phyloP scores from a whole-genome alignment of 2,888 invertebrate genomes.

The Leuctra nigra region DNA sequence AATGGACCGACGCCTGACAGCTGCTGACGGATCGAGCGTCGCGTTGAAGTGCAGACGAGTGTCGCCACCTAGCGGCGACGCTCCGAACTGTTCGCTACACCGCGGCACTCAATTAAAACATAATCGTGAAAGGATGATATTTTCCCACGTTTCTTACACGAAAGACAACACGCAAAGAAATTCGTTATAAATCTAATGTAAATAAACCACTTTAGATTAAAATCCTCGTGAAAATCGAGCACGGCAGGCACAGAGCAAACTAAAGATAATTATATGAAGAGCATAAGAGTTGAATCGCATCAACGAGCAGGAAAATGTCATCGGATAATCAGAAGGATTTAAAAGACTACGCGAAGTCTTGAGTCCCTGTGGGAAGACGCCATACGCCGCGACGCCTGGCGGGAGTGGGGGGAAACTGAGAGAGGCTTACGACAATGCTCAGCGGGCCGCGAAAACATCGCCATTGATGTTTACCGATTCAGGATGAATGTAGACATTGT shows the following conservation, averaged over 20 bases:
- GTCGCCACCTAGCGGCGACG: not conserved
- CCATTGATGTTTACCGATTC: too few species aligned
- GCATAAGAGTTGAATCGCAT: not conserved
- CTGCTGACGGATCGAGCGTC: too few species aligned
- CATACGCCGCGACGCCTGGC: not conserved
- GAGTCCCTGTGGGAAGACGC: conserved; percentile 3
- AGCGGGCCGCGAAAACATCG: too few species aligned
- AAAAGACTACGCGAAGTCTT: conserved; percentile 6
- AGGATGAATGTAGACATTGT: too few species aligned
- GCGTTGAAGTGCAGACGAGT: not conserved
- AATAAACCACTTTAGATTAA: not conserved
- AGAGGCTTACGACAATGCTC: conserved; percentile 16
- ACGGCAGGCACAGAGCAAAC: not conserved
- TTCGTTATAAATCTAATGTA: not conserved
- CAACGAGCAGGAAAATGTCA: conserved; percentile 17
- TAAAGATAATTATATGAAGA: not conserved
- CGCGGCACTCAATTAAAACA: not conserved
- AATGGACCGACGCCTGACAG: too few species aligned
- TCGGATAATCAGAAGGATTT: conserved; percentile 20
- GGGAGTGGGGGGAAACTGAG: not conserved
- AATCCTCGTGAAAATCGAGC: not conserved
- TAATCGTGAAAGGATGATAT: not conserved
- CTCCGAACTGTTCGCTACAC: not conserved
- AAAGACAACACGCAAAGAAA: not conserved
- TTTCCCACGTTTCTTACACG: not conserved